Percentiles rank a stretch among this genome's conserved stretches.
Evolutionary conservation across 64 coral and sea anemone species (phyloP).

Genomic region (Dendrophyllia cribrosa): DNA sequence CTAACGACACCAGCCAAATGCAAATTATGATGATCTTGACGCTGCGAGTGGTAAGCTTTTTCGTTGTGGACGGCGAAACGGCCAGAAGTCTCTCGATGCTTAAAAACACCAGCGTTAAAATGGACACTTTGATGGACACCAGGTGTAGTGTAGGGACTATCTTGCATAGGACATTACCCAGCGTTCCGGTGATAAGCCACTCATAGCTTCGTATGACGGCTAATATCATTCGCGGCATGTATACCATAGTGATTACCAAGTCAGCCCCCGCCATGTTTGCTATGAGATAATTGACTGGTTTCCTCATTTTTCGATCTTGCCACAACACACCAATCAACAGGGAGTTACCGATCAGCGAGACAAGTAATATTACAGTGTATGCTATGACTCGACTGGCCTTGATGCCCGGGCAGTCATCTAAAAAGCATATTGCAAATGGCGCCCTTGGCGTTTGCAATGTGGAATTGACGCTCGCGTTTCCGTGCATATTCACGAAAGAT

Average conservation of each 20-base stretch:
- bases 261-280: conserved; percentile 37
- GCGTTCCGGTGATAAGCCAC: not conserved
- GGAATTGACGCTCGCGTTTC: not conserved
- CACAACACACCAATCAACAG: conserved; percentile 46
- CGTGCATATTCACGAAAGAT: not conserved
- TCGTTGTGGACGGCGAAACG: not conserved
- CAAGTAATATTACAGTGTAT: conserved; percentile 23
- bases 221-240: conserved; percentile 38
- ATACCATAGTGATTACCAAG: conserved; percentile 25
- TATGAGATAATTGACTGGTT: conserved; percentile 44
- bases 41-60: not conserved
- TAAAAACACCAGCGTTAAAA: not conserved
- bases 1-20: not conserved
- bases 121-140: conserved; percentile 6
- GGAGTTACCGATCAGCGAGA: conserved; percentile 52
- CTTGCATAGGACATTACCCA: not conserved
- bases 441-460: too few species aligned
- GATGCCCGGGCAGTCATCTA: not conserved
- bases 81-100: conserved; percentile 8
- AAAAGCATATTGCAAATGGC: not conserved
- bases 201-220: not conserved
- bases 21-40: not conserved
- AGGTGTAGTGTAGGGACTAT: not conserved
- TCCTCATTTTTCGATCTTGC: conserved; percentile 27
- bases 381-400: not conserved